A percentile compares a stretch with the other conserved stretches of the same genome.
Conservation (phyloP, 2,113 vertebrate species). For the Poecilia latipinna region DNA sequence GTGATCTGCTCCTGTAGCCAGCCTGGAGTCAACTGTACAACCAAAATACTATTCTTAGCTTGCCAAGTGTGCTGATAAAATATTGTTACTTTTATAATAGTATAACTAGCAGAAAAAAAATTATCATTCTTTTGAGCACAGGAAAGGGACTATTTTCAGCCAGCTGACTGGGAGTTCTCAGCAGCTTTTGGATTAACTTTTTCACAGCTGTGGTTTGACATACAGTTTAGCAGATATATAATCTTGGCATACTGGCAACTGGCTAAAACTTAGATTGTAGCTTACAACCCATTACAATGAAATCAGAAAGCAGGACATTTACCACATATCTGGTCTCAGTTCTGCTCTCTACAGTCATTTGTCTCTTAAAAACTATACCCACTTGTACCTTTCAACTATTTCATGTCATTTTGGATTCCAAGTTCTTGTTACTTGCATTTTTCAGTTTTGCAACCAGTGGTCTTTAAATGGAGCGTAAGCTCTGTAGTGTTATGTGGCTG, state of each 20-base stretch:
- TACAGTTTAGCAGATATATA: background rate
- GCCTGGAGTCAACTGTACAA: too few species aligned
- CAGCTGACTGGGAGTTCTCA: too few species aligned
- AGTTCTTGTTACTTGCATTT: constrained; percentile 53
- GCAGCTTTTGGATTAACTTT: background rate
- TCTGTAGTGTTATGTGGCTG: constrained; percentile 61
- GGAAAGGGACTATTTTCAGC: too few species aligned
- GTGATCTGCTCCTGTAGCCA: too few species aligned
- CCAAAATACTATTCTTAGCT: background rate
- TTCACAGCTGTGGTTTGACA: background rate
- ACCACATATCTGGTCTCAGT: constrained; percentile 27
- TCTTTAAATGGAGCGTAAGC: constrained; percentile 44
- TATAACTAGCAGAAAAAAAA: too few species aligned
- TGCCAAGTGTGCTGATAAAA: background rate
- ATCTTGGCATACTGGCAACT: background rate
- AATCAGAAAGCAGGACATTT: constrained; percentile 10
- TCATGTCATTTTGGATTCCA: constrained; percentile 47
- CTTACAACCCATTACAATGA: background rate
- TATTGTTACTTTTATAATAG: background rate
- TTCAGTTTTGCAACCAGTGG: constrained; percentile 47
- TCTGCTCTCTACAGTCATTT: constrained; percentile 6
- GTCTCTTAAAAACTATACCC: constrained; percentile 8
- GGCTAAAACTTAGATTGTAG: background rate
- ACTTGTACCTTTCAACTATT: constrained; percentile 36
- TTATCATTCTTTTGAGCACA: too few species aligned